These are phyloP conservation scores for Leptoteleia sp. DNA, from an alignment of 1,140 invertebrate species.

Conservation along the genomic window DNA sequence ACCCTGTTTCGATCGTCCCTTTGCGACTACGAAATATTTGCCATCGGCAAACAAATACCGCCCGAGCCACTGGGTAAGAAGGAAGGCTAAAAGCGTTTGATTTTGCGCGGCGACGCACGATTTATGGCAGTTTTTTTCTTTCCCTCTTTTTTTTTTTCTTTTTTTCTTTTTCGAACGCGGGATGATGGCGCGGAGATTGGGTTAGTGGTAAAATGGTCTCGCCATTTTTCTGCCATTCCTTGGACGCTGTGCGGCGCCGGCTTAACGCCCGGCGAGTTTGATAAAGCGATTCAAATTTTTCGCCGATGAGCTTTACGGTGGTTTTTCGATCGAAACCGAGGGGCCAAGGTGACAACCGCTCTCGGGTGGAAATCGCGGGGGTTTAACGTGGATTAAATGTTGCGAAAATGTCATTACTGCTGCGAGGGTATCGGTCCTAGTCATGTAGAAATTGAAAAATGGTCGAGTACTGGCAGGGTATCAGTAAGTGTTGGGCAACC, in stretches of 20 bases:
- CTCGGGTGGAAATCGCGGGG: no score
- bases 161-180: conserved; percentile 16
- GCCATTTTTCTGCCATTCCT: conserved; percentile 43
- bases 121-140: conserved; percentile 60
- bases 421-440: no score
- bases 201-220: conserved; percentile 35
- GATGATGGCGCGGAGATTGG: conserved; percentile 45
- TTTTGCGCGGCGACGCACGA: conserved; percentile 28
- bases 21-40: conserved; percentile 43
- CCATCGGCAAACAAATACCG: conserved; percentile 49
- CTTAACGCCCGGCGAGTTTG: conserved; percentile 11
- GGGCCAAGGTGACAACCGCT: no score
- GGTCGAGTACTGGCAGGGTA: no score
- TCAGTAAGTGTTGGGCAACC: no score
- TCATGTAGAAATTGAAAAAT: no score
- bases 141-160: no score
- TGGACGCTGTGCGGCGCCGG: conserved; percentile 2
- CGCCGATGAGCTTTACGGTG: no score
- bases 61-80: conserved; percentile 29
- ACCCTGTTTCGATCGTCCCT: background rate
- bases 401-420: no score
- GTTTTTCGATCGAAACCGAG: no score
- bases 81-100: conserved; percentile 52
- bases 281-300: conserved; percentile 45
- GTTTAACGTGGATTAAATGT: no score